phyloP scores from a whole-genome alignment of 2,113 vertebrate genomes.

The Hydropotes inermis region DNA sequence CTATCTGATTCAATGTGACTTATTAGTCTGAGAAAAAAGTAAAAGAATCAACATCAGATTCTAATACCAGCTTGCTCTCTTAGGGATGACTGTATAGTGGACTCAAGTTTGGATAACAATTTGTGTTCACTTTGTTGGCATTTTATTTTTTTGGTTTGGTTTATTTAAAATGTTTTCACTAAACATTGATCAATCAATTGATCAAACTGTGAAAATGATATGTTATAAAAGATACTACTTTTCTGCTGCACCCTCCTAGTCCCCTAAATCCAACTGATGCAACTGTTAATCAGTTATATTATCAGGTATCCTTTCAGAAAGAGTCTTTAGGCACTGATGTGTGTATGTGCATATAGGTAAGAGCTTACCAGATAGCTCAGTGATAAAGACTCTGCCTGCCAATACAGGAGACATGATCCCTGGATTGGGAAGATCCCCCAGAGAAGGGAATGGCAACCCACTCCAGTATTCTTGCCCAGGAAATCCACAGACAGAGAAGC shows the following conservation, averaged over 20 bases:
- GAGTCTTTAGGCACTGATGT: too few relatives aligned
- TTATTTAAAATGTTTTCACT: not conserved
- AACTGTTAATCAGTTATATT: not conserved
- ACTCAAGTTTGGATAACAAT: not conserved
- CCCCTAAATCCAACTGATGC: not conserved
- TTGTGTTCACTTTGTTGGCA: not conserved
- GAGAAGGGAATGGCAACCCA: not conserved
- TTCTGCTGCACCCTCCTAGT: not conserved
- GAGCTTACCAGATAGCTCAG: not conserved
- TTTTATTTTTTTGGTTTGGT: not conserved
- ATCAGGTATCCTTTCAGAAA: not conserved
- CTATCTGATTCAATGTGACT: conserved; percentile 31
- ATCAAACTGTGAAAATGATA: not conserved
- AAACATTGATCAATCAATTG: not conserved
- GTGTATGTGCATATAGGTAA: not conserved
- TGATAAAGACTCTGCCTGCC: not conserved
- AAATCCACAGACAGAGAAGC: not conserved
- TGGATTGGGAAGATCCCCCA: not conserved
- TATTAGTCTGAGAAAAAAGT: not conserved
- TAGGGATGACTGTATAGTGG: not conserved
- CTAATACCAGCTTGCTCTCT: not conserved
- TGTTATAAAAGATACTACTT: not conserved
- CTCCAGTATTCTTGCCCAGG: not conserved
- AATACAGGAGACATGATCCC: not conserved
- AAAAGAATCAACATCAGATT: conserved; percentile 20